Percentiles rank a stretch among this genome's conserved stretches.
phyloP scores from a whole-genome alignment of 2,113 vertebrate species.

The Typhlomys cinereus region DNA sequence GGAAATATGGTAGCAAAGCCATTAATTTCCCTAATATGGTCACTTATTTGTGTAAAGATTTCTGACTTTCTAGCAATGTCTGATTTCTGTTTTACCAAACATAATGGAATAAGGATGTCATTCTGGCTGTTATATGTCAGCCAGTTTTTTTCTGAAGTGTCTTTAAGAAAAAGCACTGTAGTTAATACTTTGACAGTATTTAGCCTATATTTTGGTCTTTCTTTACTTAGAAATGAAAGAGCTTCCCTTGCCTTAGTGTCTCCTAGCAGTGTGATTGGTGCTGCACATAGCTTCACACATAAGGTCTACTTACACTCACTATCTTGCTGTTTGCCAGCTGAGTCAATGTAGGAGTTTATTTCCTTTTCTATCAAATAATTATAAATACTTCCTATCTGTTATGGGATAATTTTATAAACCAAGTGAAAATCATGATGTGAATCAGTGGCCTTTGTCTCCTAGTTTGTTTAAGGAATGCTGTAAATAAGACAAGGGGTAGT shows the following conservation, averaged over 20 bases:
- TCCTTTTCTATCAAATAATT: constrained; percentile 40
- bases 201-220: not conserved
- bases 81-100: constrained; percentile 24
- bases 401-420: not conserved
- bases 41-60: not conserved
- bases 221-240: not conserved
- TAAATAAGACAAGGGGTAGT: not conserved
- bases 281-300: not conserved
- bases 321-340: not conserved
- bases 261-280: not conserved
- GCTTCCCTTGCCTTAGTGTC: constrained; percentile 22
- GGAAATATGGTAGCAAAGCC: not conserved
- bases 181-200: not conserved
- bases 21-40: not conserved
- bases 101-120: not conserved
- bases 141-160: not conserved
- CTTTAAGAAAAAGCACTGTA: not conserved
- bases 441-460: not conserved
- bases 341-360: not conserved
- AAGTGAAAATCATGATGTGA: not conserved
- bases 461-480: constrained; percentile 10
- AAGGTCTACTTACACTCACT: not conserved
- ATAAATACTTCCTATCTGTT: not conserved
- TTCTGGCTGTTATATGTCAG: not conserved
- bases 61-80: not conserved